A percentile compares a stretch with the other conserved stretches of the same genome.
These are phyloP conservation scores for Coenonympha arcania DNA, from an alignment of 2,888 invertebrate genomes.

Conservation along the genomic window DNA sequence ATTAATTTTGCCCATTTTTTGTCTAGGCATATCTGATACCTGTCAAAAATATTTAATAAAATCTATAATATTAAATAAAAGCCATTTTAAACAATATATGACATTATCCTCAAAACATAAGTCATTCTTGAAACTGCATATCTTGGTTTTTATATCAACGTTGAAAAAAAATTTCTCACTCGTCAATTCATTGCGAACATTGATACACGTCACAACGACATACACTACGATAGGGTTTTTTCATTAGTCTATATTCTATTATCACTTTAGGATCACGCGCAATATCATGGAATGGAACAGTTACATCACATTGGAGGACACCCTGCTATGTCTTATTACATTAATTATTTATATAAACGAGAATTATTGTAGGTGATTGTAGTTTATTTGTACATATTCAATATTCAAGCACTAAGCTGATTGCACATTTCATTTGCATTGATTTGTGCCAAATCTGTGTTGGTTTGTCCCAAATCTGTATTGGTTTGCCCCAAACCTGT, in stretches of 20 bases:
- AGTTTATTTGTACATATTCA: slow-evolving; percentile 1
- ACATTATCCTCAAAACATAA: no score
- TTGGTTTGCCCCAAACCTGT: no score
- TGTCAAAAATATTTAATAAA: no score
- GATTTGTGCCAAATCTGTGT: no score
- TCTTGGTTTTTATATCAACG: background rate
- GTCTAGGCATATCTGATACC: no score
- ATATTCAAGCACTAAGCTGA: background rate
- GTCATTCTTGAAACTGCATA: background rate
- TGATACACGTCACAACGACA: slow-evolving; percentile 19
- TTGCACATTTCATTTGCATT: background rate
- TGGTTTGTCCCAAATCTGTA: no score
- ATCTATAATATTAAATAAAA: no score
- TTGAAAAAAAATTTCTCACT: background rate
- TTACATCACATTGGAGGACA: slow-evolving; percentile 41
- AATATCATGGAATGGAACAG: slow-evolving; percentile 51
- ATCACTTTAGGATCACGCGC: slow-evolving; percentile 55
- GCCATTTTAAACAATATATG: no score
- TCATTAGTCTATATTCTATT: slow-evolving; percentile 33
- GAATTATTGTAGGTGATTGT: background rate
- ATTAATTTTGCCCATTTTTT: no score
- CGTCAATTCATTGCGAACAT: slow-evolving; percentile 26
- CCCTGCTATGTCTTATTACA: slow-evolving; percentile 36
- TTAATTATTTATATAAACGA: slow-evolving; percentile 14
- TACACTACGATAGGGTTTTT: slow-evolving; percentile 6